A percentile compares a stretch with the other conserved stretches of the same genome.
These are phyloP conservation scores for Rafetus swinhoei DNA, from an alignment of 2,113 vertebrate genomes.

Conservation along the genomic window DNA sequence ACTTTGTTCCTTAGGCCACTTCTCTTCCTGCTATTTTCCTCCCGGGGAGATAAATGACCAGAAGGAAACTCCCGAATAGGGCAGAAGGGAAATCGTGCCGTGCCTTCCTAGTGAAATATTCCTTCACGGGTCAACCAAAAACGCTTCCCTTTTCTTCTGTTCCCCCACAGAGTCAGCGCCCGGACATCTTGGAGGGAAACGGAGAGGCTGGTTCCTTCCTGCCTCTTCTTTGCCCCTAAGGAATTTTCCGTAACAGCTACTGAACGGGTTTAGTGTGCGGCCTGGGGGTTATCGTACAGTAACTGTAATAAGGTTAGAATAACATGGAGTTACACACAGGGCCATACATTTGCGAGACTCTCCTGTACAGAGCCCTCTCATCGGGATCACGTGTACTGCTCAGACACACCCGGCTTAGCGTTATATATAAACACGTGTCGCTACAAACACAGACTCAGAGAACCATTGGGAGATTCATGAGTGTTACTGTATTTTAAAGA, in stretches of 20 bases:
- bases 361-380: not conserved
- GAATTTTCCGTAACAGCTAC: not conserved
- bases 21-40: not conserved
- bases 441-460: not conserved
- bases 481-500: not conserved
- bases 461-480: too few species aligned
- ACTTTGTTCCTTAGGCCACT: not conserved
- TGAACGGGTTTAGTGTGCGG: too few species aligned
- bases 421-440: not conserved
- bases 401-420: too few species aligned
- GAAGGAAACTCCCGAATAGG: not conserved
- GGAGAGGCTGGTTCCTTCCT: not conserved
- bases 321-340: not conserved
- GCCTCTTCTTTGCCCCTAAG: not conserved
- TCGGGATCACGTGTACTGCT: not conserved
- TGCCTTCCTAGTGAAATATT: not conserved
- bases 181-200: not conserved
- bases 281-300: too few species aligned
- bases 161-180: not conserved
- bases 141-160: not conserved
- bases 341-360: not conserved
- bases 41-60: not conserved
- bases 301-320: too few species aligned
- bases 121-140: not conserved
- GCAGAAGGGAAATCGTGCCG: not conserved